phyloP scores from a whole-genome alignment of 2,113 vertebrate genomes.

The Podarcis raffonei region DNA sequence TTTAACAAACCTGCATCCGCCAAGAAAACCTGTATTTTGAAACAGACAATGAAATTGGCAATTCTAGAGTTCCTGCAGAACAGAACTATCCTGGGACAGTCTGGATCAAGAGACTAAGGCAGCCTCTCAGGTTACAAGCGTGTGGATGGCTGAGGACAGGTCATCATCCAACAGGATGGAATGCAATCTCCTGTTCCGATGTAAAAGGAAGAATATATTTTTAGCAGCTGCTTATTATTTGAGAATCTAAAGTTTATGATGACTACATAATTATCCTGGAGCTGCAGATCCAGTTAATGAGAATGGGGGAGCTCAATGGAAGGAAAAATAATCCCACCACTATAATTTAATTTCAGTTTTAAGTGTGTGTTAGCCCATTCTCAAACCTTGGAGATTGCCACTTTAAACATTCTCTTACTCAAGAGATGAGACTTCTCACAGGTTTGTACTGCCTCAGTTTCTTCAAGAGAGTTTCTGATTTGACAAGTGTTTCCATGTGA shows the following conservation, averaged over 20 bases:
- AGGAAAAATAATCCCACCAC: neutral
- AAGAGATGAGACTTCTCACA: neutral
- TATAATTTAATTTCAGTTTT: neutral
- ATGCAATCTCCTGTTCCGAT: neutral
- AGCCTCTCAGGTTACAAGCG: constrained; percentile 5
- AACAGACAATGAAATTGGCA: neutral
- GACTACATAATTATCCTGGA: neutral
- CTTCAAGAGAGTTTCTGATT: neutral
- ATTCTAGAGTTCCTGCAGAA: neutral
- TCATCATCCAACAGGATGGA: neutral
- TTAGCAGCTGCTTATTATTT: constrained; percentile 1
- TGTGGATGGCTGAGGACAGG: neutral
- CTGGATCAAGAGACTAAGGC: neutral
- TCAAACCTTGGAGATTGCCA: neutral
- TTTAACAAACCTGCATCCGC: neutral
- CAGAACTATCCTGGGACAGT: neutral
- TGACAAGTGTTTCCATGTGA: neutral
- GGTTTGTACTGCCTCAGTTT: neutral
- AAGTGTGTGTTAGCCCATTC: neutral
- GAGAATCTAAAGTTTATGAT: neutral
- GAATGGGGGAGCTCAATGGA: neutral
- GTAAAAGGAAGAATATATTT: constrained; percentile 1
- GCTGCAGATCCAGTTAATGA: neutral
- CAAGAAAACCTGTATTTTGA: neutral
- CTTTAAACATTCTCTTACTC: neutral